A percentile compares a stretch with the other conserved stretches of the same genome.
Conservation (phyloP, 2,888 invertebrate genomes). For the Rhyacophila evoluta region DNA sequence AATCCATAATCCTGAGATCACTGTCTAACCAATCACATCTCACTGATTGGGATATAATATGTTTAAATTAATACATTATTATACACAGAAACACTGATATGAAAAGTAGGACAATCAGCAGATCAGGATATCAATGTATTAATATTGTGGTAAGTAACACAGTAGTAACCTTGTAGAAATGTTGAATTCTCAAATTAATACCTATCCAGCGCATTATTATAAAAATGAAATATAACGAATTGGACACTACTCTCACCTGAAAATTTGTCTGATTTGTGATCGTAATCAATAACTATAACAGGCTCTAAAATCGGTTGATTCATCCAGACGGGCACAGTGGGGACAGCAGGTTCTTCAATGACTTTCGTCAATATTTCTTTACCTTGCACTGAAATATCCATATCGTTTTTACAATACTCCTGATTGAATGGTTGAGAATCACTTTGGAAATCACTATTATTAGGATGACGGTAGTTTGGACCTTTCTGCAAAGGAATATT, state of each 20-base stretch:
- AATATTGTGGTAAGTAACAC: too few species aligned
- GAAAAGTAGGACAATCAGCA: too few species aligned
- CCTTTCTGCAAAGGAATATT: neutral
- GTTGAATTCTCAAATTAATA: too few species aligned
- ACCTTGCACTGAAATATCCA: neutral
- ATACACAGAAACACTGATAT: too few species aligned
- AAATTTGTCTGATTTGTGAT: slow-evolving; percentile 72
- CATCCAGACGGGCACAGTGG: slow-evolving; percentile 59
- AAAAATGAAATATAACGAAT: too few species aligned
- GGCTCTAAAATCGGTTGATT: slow-evolving; percentile 71
- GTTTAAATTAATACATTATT: too few species aligned
- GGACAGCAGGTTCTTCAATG: slow-evolving; percentile 10
- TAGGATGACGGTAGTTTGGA: neutral
- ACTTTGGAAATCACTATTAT: neutral
- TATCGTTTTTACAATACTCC: neutral
- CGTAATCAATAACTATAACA: slow-evolving; percentile 77
- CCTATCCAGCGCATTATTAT: too few species aligned
- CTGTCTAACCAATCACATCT: too few species aligned
- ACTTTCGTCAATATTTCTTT: neutral
- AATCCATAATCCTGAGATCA: too few species aligned
- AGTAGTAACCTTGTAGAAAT: too few species aligned
- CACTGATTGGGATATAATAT: too few species aligned
- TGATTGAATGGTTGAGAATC: neutral
- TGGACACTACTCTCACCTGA: slow-evolving; percentile 57
- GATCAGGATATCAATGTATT: too few species aligned